A percentile compares a stretch with the other conserved stretches of the same genome.
These are phyloP conservation scores for Ceyx cyanopectus DNA, from an alignment of 2,113 vertebrate species.

Conservation along the genomic window DNA sequence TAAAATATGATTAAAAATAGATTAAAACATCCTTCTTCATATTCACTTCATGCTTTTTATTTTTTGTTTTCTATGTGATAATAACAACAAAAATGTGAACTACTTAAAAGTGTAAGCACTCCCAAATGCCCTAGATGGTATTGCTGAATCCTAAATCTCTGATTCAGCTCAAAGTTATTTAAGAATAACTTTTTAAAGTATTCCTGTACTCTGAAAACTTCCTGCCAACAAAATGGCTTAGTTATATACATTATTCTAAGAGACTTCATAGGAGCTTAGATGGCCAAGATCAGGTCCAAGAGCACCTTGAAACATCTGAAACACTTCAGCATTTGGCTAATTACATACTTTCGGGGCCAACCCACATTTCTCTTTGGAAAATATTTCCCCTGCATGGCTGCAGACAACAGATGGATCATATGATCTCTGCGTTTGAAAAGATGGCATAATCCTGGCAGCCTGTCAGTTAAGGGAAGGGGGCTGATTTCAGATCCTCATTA, in stretches of 20 bases:
- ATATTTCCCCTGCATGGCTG: conserved; percentile 9
- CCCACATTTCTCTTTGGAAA: conserved; percentile 62
- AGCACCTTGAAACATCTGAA: conserved; percentile 71
- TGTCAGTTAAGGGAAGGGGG: conserved; percentile 44
- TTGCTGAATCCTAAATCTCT: neutral
- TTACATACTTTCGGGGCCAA: conserved; percentile 47
- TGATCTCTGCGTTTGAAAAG: conserved; percentile 62
- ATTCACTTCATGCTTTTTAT: neutral
- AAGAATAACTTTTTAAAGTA: conserved; percentile 9
- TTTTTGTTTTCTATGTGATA: neutral
- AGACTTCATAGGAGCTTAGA: conserved; percentile 18
- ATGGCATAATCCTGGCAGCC: conserved; percentile 71
- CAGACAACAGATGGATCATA: conserved; percentile 72
- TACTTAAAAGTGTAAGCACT: neutral
- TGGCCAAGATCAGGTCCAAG: conserved; percentile 49
- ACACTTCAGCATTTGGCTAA: conserved; percentile 66
- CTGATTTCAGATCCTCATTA: conserved; percentile 68
- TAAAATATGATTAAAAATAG: neutral
- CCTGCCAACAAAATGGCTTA: conserved; percentile 21
- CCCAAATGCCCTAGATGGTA: neutral
- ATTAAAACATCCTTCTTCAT: neutral
- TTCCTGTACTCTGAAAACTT: neutral
- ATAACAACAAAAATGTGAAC: neutral
- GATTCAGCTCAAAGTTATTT: conserved; percentile 3
- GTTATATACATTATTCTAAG: conserved; percentile 31